A percentile compares a stretch with the other conserved stretches of the same genome.
Conservation (phyloP, 1,140 invertebrate genomes). For the Leptonema lineaticorne region DNA sequence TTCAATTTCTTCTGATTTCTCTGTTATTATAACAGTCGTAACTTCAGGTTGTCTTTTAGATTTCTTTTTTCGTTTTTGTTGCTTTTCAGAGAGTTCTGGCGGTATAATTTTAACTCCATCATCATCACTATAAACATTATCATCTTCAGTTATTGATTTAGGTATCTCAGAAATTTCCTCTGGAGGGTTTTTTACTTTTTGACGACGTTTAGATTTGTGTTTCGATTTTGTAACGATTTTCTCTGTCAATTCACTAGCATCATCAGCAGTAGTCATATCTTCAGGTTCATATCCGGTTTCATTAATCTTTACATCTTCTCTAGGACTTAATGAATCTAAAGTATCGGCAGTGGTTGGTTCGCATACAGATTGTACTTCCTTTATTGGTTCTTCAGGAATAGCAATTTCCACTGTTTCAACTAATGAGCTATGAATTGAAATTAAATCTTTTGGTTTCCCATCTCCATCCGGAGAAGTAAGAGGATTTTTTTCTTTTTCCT, state of each 20-base stretch:
- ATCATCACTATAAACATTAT: slow-evolving; percentile 45
- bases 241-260: slow-evolving; percentile 47
- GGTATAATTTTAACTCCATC: slow-evolving; percentile 28
- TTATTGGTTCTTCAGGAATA: slow-evolving; percentile 50
- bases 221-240: slow-evolving; percentile 44
- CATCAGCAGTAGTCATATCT: slow-evolving; percentile 60
- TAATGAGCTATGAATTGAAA: slow-evolving; percentile 57
- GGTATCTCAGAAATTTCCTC: slow-evolving; percentile 49
- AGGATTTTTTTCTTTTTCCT: slow-evolving; percentile 32
- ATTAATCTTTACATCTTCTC: slow-evolving; percentile 47
- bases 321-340: slow-evolving; percentile 51
- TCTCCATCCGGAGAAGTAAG: slow-evolving; percentile 43
- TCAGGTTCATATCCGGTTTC: slow-evolving; percentile 60
- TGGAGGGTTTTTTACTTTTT: slow-evolving; percentile 52
- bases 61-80: slow-evolving; percentile 39
- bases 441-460: slow-evolving; percentile 41
- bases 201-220: slow-evolving; percentile 58
- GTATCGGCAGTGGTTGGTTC: slow-evolving; percentile 54
- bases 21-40: slow-evolving; percentile 34
- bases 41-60: slow-evolving; percentile 51
- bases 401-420: slow-evolving; percentile 64
- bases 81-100: slow-evolving; percentile 34
- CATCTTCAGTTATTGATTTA: slow-evolving; percentile 48
- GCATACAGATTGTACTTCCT: slow-evolving; percentile 48
- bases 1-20: slow-evolving; percentile 32